Evolutionary conservation across 2,113 vertebrate species (phyloP).

Genomic region (Podilymbus podiceps): DNA sequence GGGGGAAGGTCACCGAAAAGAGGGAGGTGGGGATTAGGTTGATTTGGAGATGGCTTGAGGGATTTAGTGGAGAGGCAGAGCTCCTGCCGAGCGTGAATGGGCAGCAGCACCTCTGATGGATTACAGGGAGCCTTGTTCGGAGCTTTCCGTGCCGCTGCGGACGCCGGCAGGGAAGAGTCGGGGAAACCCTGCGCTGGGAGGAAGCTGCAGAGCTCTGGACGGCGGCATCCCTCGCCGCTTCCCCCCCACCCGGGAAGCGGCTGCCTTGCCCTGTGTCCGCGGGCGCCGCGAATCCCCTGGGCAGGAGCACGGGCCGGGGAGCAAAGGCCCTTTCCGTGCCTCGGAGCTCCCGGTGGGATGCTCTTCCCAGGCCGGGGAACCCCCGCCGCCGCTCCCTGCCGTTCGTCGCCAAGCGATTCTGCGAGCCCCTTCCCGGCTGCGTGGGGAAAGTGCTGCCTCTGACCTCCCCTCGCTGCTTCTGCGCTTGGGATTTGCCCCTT

Average conservation of each 20-base stretch:
- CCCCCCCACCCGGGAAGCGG: not conserved
- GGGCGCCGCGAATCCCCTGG: not conserved
- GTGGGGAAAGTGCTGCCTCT: not conserved
- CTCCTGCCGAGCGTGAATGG: not conserved
- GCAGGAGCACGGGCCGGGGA: too few relatives aligned
- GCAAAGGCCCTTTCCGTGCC: not conserved
- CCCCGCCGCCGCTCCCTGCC: fast-evolving
- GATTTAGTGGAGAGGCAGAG: constrained; percentile 29
- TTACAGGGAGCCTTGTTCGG: not conserved
- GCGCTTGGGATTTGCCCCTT: not conserved
- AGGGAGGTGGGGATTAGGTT: constrained; percentile 33
- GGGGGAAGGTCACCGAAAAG: not conserved
- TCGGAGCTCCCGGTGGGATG: fast-evolving
- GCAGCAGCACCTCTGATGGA: not conserved
- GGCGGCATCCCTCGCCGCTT: fast-evolving
- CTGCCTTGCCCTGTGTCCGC: not conserved
- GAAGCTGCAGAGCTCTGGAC: not conserved
- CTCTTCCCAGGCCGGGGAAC: not conserved
- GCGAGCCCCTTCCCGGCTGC: not conserved
- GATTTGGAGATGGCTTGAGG: constrained; percentile 21
- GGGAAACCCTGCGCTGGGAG: not conserved
- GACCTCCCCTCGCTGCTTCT: not conserved
- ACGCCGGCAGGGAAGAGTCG: not conserved
- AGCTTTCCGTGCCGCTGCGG: not conserved
- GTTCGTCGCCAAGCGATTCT: fast-evolving